Percentiles rank a stretch among this genome's conserved stretches.
Conservation (phyloP, 2,888 invertebrate species). For the Cheilosia urbana region DNA sequence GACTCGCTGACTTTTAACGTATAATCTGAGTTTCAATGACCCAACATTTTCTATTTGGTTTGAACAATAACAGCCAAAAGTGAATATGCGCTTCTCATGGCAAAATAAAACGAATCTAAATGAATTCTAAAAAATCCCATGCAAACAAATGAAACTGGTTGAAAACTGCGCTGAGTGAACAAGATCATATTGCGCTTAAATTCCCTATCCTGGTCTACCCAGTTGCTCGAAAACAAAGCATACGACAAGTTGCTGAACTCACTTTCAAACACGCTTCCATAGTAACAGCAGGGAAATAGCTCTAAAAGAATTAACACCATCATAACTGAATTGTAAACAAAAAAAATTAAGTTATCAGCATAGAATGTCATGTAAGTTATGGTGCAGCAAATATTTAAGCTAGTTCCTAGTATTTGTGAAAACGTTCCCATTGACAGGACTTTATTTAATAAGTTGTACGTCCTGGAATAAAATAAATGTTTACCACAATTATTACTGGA, state of each 20-base stretch:
- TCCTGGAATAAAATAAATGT: not conserved
- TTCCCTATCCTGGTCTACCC: conserved; percentile 75
- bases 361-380: not conserved
- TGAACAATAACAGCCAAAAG: not conserved
- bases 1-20: no score
- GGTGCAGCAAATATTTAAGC: not conserved
- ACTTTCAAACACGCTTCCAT: conserved; percentile 77
- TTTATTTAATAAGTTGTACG: not conserved
- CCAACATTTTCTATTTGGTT: not conserved
- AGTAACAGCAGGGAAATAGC: conserved; percentile 78
- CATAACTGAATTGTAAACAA: not conserved
- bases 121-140: conserved; percentile 1
- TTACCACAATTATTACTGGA: not conserved
- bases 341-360: not conserved
- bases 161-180: not conserved
- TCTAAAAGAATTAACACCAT: not conserved
- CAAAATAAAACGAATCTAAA: not conserved
- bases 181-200: not conserved
- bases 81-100: conserved; percentile 6
- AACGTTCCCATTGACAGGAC: not conserved
- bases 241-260: conserved; percentile 76
- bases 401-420: not conserved
- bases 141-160: not conserved
- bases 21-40: no score
- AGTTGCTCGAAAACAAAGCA: conserved; percentile 78